phyloP scores from a whole-genome alignment of 1,140 invertebrate genomes.

The Brachionus koreanus region DNA sequence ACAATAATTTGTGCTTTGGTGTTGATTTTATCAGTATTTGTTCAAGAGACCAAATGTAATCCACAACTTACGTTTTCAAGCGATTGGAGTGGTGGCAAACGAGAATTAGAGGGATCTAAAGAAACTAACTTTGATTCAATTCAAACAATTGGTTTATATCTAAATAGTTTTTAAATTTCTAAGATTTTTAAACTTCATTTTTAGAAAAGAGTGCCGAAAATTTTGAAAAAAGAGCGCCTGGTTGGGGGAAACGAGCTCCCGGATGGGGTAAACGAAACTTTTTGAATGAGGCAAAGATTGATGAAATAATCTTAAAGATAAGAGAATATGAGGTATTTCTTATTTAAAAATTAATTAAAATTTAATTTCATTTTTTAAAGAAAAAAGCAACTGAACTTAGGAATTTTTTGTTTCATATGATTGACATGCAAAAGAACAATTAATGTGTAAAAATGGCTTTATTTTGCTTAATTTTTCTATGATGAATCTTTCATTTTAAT shows the following conservation, averaged over 20 bases:
- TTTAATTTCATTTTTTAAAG: background rate
- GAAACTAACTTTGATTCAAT: no score
- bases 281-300: background rate
- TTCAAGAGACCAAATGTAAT: background rate
- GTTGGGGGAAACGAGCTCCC: background rate
- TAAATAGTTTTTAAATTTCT: background rate
- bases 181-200: background rate
- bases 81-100: constrained; percentile 41
- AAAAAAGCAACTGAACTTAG: background rate
- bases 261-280: constrained; percentile 28
- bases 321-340: constrained; percentile 4
- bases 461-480: background rate
- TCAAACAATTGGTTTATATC: background rate
- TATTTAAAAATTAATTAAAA: background rate
- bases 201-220: background rate
- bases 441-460: background rate
- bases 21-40: background rate
- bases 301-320: background rate
- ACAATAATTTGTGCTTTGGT: background rate
- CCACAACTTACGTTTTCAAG: constrained; percentile 38
- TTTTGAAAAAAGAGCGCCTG: constrained; percentile 17
- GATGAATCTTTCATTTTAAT: background rate
- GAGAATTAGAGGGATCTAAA: constrained; percentile 13
- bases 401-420: background rate
- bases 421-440: background rate